Base-by-base conservation (phyloP, 2,113 vertebrate genomes). In the Vulpes vulpes region DNA sequence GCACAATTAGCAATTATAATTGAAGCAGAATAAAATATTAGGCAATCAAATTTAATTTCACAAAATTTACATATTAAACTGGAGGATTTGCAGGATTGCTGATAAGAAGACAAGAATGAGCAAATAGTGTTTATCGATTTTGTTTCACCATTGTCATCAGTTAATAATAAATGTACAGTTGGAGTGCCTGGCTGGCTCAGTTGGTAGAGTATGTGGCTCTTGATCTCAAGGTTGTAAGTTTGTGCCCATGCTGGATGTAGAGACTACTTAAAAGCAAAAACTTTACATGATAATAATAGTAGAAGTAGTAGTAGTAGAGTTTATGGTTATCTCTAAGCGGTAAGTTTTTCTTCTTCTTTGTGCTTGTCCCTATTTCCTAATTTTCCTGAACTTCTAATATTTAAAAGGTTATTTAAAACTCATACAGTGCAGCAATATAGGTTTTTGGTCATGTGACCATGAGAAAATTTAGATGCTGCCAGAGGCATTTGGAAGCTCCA, bases 11-110 rank as follows among this genome's bases (percentile, higher is more conserved):
- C 89, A 91, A 69, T 49, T 71, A 27, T 32, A 95, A 92, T 11
- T 62, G 73, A 96, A 90, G 38, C 27, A 92, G 51, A 95, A 82
- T 87, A 30, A 79, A 95, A 89, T 74, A 57, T 87, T 84, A 55
- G 32, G 12, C 32, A 51, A 89, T 91, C 55, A 76, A 80, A 74
- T 80, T 74, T 94, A 95, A 85, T 49, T 94, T 74, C 8, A 69
- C 23, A 80, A 71, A 93, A 95, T 32, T 25, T 92, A 15, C 5
- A 35, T 23, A 81, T 95, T 55, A 74, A 62, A 49, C 27, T 95
- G 32, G 38, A 76, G 8, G 38, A 74, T 30, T 81, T 69, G n/a
- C 89, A 94, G 2, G 27, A 74, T 55, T 84, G 2, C 6, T 80
- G 30, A 91, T 62, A 94, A 30, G 38, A 86, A 92, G 8, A 53